phyloP scores from a whole-genome alignment of 1,140 invertebrate genomes.

The Ditylenchus dipsaci region DNA sequence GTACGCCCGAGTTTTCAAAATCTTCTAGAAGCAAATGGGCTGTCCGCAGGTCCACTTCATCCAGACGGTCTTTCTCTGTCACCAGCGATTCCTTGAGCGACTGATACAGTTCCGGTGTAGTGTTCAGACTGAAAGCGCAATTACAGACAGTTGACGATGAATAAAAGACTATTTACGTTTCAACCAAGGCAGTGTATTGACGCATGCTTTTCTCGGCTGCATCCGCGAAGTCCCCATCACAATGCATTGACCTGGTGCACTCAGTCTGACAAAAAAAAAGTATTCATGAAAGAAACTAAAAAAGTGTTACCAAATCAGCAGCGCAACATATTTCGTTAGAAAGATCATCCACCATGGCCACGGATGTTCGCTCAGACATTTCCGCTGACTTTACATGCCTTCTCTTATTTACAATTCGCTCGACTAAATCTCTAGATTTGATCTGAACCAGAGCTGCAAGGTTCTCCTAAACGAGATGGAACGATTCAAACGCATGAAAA shows the following conservation, averaged over 20 bases:
- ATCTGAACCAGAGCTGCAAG: constrained; percentile 11
- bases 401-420: constrained; percentile 27
- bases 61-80: constrained; percentile 22
- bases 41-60: constrained; percentile 26
- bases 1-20: constrained; percentile 48
- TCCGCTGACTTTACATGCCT: neutral
- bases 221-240: constrained; percentile 11
- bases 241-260: constrained; percentile 23
- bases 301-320: constrained; percentile 43
- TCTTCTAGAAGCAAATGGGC: constrained; percentile 31
- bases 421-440: constrained; percentile 15
- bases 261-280: neutral
- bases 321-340: constrained; percentile 40
- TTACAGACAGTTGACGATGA: too few species aligned
- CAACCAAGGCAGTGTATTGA: constrained; percentile 38
- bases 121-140: constrained; percentile 34
- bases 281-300: neutral
- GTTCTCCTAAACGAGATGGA: neutral
- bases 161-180: constrained; percentile 21
- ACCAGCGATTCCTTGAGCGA: constrained; percentile 27
- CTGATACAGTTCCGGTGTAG: constrained; percentile 33
- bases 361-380: constrained; percentile 25
- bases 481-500: too few species aligned
- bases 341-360: constrained; percentile 38
- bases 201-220: constrained; percentile 40